A percentile compares a stretch with the other conserved stretches of the same genome.
Evolutionary conservation across 2,888 invertebrate genomes (phyloP).

Genomic region (Pollenia amentaria): DNA sequence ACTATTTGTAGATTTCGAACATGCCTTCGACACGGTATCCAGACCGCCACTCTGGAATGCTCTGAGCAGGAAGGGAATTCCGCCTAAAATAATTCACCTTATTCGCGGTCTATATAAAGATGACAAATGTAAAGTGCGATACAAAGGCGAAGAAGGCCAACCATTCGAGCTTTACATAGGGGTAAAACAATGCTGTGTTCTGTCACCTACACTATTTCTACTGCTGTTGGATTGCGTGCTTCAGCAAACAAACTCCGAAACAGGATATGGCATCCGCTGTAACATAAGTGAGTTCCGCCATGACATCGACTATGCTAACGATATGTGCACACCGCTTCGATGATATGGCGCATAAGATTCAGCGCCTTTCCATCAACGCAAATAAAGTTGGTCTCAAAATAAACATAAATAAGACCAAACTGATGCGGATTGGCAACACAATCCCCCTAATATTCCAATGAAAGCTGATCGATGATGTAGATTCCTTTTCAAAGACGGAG

Average conservation of each 20-base stretch:
- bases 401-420: background rate
- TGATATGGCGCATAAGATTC: background rate
- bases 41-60: too few relatives aligned
- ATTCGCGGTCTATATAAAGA: too few relatives aligned
- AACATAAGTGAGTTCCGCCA: too few relatives aligned
- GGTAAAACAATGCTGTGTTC: constrained; percentile 1
- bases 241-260: too few relatives aligned
- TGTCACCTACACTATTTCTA: background rate
- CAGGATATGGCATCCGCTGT: background rate
- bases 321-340: too few relatives aligned
- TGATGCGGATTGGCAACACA: background rate
- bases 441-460: background rate
- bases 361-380: background rate
- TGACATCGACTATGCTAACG: too few relatives aligned
- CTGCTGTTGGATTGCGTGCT: background rate
- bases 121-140: too few relatives aligned
- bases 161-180: background rate
- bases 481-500: background rate
- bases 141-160: too few relatives aligned
- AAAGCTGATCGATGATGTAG: background rate
- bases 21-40: too few relatives aligned
- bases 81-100: too few relatives aligned
- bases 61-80: too few relatives aligned
- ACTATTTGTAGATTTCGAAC: too few relatives aligned
- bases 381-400: background rate